Conservation (phyloP, 37 sponge, comb jelly and placozoan species). For the Crambe crambe region DNA sequence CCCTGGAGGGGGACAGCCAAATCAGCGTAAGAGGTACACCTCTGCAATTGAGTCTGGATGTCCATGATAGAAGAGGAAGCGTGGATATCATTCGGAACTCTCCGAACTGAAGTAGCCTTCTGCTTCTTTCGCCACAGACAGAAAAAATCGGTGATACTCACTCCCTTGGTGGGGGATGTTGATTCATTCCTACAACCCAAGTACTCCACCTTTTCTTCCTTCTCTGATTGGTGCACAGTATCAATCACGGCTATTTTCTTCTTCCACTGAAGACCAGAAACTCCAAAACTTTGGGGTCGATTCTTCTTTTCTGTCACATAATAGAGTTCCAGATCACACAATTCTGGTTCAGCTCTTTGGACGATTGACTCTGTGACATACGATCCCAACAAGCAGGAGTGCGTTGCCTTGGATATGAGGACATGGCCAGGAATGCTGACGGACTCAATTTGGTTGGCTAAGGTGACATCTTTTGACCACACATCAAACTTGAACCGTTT, state of each 20-base stretch:
- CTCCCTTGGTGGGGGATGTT: not conserved
- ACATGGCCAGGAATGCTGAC: slow-evolving; percentile 68
- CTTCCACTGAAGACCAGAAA: not conserved
- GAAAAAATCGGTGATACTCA: not conserved
- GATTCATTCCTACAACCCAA: not conserved
- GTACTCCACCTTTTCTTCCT: not conserved
- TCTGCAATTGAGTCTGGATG: slow-evolving; percentile 65
- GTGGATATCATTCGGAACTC: not conserved
- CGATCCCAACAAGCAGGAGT: slow-evolving; percentile 24
- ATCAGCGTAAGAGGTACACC: slow-evolving; percentile 63
- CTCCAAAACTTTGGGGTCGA: not conserved
- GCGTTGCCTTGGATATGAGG: slow-evolving; percentile 52
- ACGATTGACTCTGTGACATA: slow-evolving; percentile 1
- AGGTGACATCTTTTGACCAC: slow-evolving; percentile 87
- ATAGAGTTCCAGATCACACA: slow-evolving; percentile 19
- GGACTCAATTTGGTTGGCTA: slow-evolving; percentile 88
- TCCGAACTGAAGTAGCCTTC: not conserved
- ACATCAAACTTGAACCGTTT: slow-evolving; percentile 94
- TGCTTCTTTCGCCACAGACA: slow-evolving; percentile 1
- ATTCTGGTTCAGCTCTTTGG: not conserved
- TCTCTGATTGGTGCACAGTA: slow-evolving; percentile 5
- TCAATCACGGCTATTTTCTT: slow-evolving; percentile 1
- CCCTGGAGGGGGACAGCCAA: slow-evolving; percentile 24
- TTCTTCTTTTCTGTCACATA: slow-evolving; percentile 31
- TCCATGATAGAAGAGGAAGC: slow-evolving; percentile 60